These are phyloP conservation scores for Zhuqinia jingwanae DNA, from an alignment of 2,888 invertebrate species.

Conservation along the genomic window DNA sequence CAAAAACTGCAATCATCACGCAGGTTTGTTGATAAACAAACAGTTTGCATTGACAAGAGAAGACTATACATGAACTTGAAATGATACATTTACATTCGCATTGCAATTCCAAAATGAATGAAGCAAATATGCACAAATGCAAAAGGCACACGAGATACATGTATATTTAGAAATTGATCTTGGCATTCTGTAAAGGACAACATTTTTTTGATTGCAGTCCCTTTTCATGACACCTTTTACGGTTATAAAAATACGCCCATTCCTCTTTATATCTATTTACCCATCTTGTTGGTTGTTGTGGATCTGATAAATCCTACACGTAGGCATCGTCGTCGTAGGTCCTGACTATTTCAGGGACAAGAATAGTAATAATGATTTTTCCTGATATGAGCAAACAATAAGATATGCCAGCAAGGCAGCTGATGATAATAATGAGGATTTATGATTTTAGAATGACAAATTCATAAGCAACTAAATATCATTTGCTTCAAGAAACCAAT, in stretches of 20 bases:
- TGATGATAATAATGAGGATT: background rate
- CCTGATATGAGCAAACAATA: slow-evolving; percentile 20
- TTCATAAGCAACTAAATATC: slow-evolving; percentile 20
- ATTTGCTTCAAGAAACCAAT: background rate
- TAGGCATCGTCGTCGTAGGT: background rate
- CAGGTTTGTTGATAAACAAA: too few relatives aligned
- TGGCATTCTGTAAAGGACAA: slow-evolving; percentile 21
- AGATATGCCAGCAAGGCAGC: slow-evolving; percentile 18
- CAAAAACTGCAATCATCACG: too few relatives aligned
- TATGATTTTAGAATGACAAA: background rate
- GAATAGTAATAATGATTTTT: background rate
- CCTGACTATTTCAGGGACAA: slow-evolving; percentile 14
- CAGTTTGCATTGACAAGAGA: too few relatives aligned
- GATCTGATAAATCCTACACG: too few relatives aligned
- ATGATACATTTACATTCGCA: too few relatives aligned
- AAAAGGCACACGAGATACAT: slow-evolving; percentile 40
- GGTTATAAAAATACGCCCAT: background rate
- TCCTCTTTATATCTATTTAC: too few relatives aligned
- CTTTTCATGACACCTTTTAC: slow-evolving; percentile 28
- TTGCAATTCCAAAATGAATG: slow-evolving; percentile 20
- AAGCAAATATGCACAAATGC: background rate
- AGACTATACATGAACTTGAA: too few relatives aligned
- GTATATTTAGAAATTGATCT: slow-evolving; percentile 52
- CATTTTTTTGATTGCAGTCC: slow-evolving; percentile 15
- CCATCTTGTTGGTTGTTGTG: too few relatives aligned